Evolutionary conservation across 2,888 invertebrate genomes (phyloP), one percentile per base, ranked within the genome.

Genomic region (Philopedon plagiatum): DNA sequence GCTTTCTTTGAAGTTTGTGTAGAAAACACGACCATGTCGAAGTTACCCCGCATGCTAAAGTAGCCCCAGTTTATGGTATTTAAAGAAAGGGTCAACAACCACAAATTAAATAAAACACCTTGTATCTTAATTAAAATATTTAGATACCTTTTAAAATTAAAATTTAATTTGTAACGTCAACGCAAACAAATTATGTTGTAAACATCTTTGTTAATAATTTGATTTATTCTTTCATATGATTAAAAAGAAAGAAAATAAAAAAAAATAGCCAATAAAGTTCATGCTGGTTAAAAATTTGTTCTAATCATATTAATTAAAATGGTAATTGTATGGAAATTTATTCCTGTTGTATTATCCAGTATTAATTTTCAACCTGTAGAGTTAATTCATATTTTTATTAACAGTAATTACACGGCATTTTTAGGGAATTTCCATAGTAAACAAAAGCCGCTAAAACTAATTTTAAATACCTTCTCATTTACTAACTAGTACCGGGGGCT

Each of bases 321-420:
- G 58, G 3, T 60, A 67, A 67, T 67, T 34, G 1, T 23, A 49
- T 60, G 46, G 8, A 58, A 37, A 65, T 65, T 37, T 65, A 65
- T 65, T 65, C 57, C 41, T 15, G 11, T 26, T 18, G 54, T 41
- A 15, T 37, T 64, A 34, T 54, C 11, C 23, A 57, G 44, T 65
- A 56, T 32, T 57, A 21, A 65, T 65, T 65, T 41, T 39, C 23
- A 54, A 15, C 21, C 19, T n/a, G 37, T 49, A 61, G 26, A 32
- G 29, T 32, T 32, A 51, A 51, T 18, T 34, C 37, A 18, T 18
- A 63, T 49, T 63, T 62, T 62, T 62, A 46, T 62, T 32, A 32
- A 21, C 8, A 8, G 5, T 51, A 51, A 51, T 63, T 37, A 63
- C 29, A 63, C 1, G 15, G 8, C 5, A 34, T 7, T 7, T n/a